A percentile compares a stretch with the other conserved stretches of the same genome.
These are phyloP conservation scores for Cerceris ruficornis DNA, from an alignment of 2,888 invertebrate genomes.

Conservation along the genomic window DNA sequence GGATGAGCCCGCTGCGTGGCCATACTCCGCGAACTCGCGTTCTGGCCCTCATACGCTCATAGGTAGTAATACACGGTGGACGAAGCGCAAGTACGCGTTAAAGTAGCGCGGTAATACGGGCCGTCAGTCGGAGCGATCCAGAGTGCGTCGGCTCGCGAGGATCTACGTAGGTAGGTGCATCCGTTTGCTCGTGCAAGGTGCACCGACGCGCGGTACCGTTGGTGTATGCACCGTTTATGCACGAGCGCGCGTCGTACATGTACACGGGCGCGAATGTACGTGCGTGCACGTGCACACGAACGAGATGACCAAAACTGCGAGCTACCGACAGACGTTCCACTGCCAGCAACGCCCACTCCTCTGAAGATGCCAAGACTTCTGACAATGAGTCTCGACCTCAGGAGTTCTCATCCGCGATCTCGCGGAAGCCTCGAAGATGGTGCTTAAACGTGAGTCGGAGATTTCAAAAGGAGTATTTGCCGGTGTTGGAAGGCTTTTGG, in stretches of 20 bases:
- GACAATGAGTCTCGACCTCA: conserved; percentile 71
- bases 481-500: background rate
- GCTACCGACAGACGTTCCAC: conserved; percentile 65
- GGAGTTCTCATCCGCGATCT: conserved; percentile 64
- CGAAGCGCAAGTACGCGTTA: conserved; percentile 48
- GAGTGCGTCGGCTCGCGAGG: conserved; percentile 14
- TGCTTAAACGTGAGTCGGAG: background rate
- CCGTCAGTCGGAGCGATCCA: conserved; percentile 28
- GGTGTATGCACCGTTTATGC: background rate
- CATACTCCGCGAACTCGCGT: background rate
- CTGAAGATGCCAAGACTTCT: conserved; percentile 72
- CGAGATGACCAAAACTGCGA: conserved; percentile 52
- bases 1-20: background rate
- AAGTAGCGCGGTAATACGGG: conserved; percentile 38
- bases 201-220: conserved; percentile 10
- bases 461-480: conserved; percentile 11
- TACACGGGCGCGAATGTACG: background rate
- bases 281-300: conserved; percentile 21
- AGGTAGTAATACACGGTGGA: background rate
- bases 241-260: background rate
- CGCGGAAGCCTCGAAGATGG: conserved; percentile 31
- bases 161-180: conserved; percentile 36
- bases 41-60: too few species aligned
- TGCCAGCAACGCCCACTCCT: conserved; percentile 68
- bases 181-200: conserved; percentile 31